phyloP scores from a whole-genome alignment of 2,113 vertebrate genomes.

The Poecile atricapillus region DNA sequence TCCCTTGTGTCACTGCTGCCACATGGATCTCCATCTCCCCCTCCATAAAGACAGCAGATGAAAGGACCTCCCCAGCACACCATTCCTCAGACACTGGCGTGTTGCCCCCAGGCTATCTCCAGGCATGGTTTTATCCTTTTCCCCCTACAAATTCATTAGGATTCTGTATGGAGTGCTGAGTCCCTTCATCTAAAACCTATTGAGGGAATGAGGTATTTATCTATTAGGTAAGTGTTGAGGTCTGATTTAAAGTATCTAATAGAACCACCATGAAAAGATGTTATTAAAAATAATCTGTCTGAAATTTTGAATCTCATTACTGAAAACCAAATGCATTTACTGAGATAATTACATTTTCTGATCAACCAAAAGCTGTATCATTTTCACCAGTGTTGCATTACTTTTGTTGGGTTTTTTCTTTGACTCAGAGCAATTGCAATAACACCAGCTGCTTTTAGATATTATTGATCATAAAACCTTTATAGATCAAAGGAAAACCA shows the following conservation, averaged over 20 bases:
- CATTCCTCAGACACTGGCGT: background rate
- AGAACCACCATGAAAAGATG: background rate
- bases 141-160: background rate
- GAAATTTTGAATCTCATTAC: constrained; percentile 14
- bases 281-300: constrained; percentile 38
- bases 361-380: background rate
- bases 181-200: background rate
- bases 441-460: constrained; percentile 7
- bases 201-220: background rate
- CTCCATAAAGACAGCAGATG: background rate
- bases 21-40: background rate
- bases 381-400: background rate
- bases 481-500: constrained; percentile 43
- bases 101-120: background rate
- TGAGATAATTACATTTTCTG: constrained; percentile 12
- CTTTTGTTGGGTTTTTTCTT: background rate
- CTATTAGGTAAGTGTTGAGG: background rate
- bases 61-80: background rate
- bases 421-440: background rate
- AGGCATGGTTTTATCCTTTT: background rate
- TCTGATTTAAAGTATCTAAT: background rate
- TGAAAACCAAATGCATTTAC: background rate
- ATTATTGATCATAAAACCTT: constrained; percentile 32
- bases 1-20: background rate
- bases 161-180: background rate